Evolutionary conservation across 2,113 vertebrate species (phyloP).

Genomic region (Phalacrocorax carbo): DNA sequence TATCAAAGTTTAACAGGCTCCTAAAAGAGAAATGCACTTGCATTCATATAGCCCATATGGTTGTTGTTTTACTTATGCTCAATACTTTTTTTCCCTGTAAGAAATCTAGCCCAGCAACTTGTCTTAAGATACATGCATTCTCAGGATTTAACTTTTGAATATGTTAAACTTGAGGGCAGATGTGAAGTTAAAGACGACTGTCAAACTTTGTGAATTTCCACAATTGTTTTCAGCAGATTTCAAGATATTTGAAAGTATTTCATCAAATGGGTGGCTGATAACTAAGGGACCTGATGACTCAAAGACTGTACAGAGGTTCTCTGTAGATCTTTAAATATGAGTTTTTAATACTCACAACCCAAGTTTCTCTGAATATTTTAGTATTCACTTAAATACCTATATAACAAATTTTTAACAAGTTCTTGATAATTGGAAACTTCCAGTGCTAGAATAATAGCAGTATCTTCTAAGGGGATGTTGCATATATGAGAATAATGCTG

Average conservation of each 20-base stretch:
- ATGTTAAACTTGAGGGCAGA: neutral
- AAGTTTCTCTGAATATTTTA: neutral
- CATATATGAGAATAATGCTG: neutral
- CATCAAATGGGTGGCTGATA: neutral
- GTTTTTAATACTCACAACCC: neutral
- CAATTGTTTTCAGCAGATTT: neutral
- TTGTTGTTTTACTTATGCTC: neutral
- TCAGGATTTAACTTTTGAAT: neutral
- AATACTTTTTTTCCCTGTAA: neutral
- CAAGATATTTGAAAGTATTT: neutral
- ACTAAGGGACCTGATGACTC: neutral
- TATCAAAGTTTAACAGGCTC: neutral
- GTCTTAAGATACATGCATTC: neutral
- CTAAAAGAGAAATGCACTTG: neutral
- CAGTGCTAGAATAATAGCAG: neutral
- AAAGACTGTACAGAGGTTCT: neutral
- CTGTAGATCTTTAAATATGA: neutral
- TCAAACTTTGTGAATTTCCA: neutral
- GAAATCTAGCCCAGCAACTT: neutral
- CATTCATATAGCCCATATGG: neutral
- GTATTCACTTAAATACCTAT: neutral
- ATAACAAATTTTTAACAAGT: neutral
- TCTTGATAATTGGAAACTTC: neutral
- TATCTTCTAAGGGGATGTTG: neutral
- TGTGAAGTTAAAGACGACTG: neutral